Evolutionary conservation across 2,113 vertebrate species (phyloP), one percentile per base, ranked within the genome.

Genomic region (Myiopsitta monachus): DNA sequence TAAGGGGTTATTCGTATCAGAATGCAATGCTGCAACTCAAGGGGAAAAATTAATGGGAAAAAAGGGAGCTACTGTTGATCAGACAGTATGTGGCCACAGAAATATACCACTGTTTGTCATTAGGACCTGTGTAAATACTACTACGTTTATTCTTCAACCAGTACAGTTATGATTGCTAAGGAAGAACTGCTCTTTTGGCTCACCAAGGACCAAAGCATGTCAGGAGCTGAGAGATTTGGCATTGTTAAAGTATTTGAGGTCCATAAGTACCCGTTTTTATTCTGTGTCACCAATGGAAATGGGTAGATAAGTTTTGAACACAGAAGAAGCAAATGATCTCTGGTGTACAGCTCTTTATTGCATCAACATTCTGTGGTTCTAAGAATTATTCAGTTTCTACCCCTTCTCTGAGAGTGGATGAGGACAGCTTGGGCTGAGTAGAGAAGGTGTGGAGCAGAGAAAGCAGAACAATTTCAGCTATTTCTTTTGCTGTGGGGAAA

Each of bases 121-220:
- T 28, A 62, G 18, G 24, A 43, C 11, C 41, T 31, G 8, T 38
- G n/a, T 44, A 74, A 80, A 59, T 30, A 5, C 13, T n/a, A 1
- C 12, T 49, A 2, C 22, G 33, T 87, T 59, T 66, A n/a, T 41
- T 38, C 46, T 68, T 59, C 59, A 39, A 2, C 36, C 24, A 4
- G 18, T 31, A 11, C 27, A 27, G 15, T 18, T 57, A 26, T 6
- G 55, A 21, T n/a, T 75, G 46, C 26, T 47, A 7, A 49, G 51
- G 27, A 64, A 13, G 15, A 66, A 3, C 14, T 55, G 0, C 18
- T 30, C 41, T 80, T 46, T 18, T 39, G 38, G 15, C 30, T 73
- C 47, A 80, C 22, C 0, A 0, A 61, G 31, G 27, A 61, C 7
- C 33, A 39, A 44, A 3, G 14, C 3, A 3, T 17, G 24, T 28